Conservation (phyloP, 2,888 invertebrate species). For the Carpatolechia fugitivella region DNA sequence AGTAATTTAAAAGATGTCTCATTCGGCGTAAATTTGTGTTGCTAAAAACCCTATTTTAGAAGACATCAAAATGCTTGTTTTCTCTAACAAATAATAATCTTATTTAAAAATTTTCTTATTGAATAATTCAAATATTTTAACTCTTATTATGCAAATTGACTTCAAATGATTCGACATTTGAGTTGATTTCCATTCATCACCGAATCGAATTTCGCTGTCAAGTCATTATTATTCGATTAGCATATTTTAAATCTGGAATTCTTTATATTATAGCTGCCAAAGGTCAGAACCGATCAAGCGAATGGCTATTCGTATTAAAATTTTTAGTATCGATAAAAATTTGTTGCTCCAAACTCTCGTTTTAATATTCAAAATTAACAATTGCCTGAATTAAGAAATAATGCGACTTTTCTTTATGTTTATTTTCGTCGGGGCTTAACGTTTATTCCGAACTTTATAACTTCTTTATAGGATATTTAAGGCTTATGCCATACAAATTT, state of each 20-base stretch:
- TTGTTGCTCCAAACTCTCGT: background rate
- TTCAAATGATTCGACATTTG: conserved; percentile 42
- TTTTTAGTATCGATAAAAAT: conserved; percentile 12
- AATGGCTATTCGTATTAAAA: conserved; percentile 20
- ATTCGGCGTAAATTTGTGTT: too few relatives aligned
- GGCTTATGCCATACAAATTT: conserved; percentile 17
- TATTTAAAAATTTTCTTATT: conserved; percentile 32
- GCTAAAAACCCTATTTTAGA: too few relatives aligned
- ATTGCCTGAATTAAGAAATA: conserved; percentile 21
- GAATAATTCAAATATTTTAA: conserved; percentile 44
- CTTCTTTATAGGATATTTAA: conserved; percentile 12
- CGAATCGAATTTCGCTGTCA: conserved; percentile 46
- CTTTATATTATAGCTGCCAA: conserved; percentile 24
- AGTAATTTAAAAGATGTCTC: too few relatives aligned
- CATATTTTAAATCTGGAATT: conserved; percentile 35
- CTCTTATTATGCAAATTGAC: conserved; percentile 47
- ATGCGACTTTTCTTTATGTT: conserved; percentile 18
- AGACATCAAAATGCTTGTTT: too few relatives aligned
- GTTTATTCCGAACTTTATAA: conserved; percentile 19
- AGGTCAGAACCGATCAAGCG: conserved; percentile 21
- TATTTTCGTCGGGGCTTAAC: conserved; percentile 26
- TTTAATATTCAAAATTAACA: conserved; percentile 16
- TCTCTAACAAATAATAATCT: background rate
- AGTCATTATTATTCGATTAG: conserved; percentile 41
- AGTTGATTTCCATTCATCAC: conserved; percentile 51